Percentiles rank a stretch among this genome's conserved stretches.
These are phyloP conservation scores for Salarias fasciatus DNA, from an alignment of 2,797 vertebrate genomes.

Conservation along the genomic window DNA sequence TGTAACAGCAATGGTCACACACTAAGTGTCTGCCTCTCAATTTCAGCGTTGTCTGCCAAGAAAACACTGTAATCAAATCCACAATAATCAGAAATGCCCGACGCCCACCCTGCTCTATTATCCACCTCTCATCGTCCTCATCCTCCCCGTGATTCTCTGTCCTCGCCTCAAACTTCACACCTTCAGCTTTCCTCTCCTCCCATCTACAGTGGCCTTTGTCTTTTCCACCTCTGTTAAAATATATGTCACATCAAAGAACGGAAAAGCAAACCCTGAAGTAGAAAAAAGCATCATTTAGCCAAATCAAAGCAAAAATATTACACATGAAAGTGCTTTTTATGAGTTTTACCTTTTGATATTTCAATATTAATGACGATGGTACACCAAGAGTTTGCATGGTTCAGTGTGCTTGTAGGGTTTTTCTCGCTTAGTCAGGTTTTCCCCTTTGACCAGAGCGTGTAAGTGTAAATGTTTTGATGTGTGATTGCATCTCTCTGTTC, in stretches of 20 bases:
- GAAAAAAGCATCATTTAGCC: neutral
- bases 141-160: neutral
- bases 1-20: slow-evolving; percentile 4
- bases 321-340: neutral
- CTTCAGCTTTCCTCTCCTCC: slow-evolving; percentile 11
- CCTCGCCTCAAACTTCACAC: slow-evolving; percentile 12
- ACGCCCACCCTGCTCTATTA: neutral
- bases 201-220: slow-evolving; percentile 8
- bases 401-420: no score
- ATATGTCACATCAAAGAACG: slow-evolving; percentile 1
- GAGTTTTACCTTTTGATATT: no score
- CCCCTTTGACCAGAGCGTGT: no score
- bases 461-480: no score
- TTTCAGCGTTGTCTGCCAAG: slow-evolving; percentile 21
- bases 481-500: no score
- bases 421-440: no score
- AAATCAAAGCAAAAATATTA: neutral
- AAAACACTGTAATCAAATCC: slow-evolving; percentile 23
- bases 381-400: no score
- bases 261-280: neutral
- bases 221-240: neutral
- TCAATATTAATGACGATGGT: no score
- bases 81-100: slow-evolving; percentile 33
- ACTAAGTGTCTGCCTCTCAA: slow-evolving; percentile 26
- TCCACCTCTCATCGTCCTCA: neutral